Evolutionary conservation across 2,113 vertebrate genomes (phyloP).

Genomic region (Cavia aperea): DNA sequence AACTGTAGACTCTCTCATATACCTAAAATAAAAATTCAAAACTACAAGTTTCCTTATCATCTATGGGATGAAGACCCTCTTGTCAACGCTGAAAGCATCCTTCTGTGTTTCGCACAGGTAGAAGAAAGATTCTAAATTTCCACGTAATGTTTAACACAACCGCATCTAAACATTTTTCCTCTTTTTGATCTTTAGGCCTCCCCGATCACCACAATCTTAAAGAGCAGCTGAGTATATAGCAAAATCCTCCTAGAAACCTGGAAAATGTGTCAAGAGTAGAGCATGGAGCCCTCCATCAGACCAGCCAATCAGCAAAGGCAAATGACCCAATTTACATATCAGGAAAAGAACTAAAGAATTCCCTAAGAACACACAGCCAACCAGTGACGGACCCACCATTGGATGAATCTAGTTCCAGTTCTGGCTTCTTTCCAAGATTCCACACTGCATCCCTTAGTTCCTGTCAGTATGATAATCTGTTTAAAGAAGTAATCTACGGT

Average conservation of each 20-base stretch:
- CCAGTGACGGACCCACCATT: background rate
- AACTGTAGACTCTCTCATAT: background rate
- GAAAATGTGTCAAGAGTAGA: background rate
- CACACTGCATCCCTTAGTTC: background rate
- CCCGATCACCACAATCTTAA: background rate
- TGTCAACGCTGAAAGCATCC: background rate
- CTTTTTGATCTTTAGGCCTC: conserved; percentile 18
- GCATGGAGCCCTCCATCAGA: background rate
- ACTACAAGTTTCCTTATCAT: background rate
- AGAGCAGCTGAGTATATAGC: background rate
- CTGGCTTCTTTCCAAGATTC: background rate
- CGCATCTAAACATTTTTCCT: background rate
- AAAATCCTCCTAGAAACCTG: conserved; percentile 31
- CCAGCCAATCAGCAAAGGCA: background rate
- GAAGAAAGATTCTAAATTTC: background rate
- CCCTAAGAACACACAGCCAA: conserved; percentile 16
- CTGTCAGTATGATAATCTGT: background rate
- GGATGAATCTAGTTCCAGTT: background rate
- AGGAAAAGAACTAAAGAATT: conserved; percentile 21
- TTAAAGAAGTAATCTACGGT: background rate
- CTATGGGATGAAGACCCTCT: background rate
- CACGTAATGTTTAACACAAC: background rate
- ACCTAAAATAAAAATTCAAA: background rate
- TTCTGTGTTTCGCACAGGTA: background rate
- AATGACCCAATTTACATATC: conserved; percentile 7